phyloP scores from a whole-genome alignment of 2,113 vertebrate species.

The Caretta caretta region DNA sequence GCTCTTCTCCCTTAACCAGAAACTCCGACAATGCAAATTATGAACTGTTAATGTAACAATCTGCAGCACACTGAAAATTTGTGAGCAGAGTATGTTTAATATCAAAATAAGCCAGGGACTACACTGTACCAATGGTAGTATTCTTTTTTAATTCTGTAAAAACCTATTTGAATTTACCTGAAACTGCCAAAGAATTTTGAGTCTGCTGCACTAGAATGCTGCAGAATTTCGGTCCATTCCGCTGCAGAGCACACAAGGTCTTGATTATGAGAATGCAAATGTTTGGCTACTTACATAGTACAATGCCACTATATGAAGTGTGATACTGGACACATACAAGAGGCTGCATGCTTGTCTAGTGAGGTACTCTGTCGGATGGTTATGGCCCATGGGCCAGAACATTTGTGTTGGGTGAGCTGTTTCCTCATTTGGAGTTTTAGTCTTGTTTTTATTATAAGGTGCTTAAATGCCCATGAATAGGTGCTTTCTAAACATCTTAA shows the following conservation, averaged over 20 bases:
- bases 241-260: neutral
- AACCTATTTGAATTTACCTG: conserved; percentile 27
- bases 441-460: neutral
- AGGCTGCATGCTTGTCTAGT: neutral
- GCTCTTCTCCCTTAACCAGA: neutral
- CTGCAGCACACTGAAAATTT: neutral
- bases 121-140: neutral
- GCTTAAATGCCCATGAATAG: neutral
- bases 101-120: neutral
- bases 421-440: neutral
- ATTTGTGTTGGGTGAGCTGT: conserved; percentile 7
- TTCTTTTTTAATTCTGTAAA: neutral
- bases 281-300: neutral
- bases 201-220: neutral
- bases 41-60: neutral
- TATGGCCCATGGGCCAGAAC: neutral
- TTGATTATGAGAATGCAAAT: neutral
- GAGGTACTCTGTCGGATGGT: neutral
- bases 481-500: neutral
- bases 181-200: neutral
- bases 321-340: neutral
- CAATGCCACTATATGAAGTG: neutral
- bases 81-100: neutral
- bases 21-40: neutral
- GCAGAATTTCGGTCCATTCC: neutral